Percentiles rank a stretch among this genome's conserved stretches.
Conservation (phyloP, 2,888 invertebrate species). For the Parascotia fuliginaria region DNA sequence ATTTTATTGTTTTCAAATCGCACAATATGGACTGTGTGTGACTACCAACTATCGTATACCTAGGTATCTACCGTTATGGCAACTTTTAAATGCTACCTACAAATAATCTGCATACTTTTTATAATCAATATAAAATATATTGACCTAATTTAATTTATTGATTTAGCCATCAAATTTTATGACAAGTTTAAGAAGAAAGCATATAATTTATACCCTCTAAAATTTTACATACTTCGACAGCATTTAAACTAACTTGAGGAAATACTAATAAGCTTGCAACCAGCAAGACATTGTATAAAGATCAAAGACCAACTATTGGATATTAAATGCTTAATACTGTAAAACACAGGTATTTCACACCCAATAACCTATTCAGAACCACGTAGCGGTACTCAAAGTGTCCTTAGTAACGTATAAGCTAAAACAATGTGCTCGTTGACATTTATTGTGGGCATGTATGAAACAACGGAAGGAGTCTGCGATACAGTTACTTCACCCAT, state of each 20-base stretch:
- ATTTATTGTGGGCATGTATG: constrained; percentile 47
- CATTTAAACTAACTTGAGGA: not conserved
- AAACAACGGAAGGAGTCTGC: constrained; percentile 58
- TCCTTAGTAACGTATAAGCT: constrained; percentile 34
- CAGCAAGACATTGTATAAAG: constrained; percentile 7
- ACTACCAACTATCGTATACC: constrained; percentile 1
- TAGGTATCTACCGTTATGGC: constrained; percentile 12
- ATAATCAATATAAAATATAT: constrained; percentile 3
- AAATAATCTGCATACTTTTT: constrained; percentile 8
- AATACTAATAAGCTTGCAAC: not conserved
- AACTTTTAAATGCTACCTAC: constrained; percentile 3
- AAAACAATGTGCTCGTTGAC: constrained; percentile 37
- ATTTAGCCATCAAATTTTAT: not conserved
- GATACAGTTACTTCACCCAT: constrained; percentile 70
- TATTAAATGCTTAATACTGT: not conserved
- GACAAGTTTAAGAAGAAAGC: not conserved
- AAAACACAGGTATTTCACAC: constrained; percentile 11
- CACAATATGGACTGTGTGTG: constrained; percentile 7
- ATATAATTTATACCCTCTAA: not conserved
- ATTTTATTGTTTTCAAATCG: constrained; percentile 15
- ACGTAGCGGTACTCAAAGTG: constrained; percentile 25
- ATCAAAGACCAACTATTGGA: not conserved
- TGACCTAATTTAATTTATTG: constrained; percentile 5
- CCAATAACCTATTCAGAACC: constrained; percentile 28
- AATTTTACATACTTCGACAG: not conserved